Base-by-base conservation (phyloP, 2,888 invertebrate species). In the Caenorhabditis sp. region DNA sequence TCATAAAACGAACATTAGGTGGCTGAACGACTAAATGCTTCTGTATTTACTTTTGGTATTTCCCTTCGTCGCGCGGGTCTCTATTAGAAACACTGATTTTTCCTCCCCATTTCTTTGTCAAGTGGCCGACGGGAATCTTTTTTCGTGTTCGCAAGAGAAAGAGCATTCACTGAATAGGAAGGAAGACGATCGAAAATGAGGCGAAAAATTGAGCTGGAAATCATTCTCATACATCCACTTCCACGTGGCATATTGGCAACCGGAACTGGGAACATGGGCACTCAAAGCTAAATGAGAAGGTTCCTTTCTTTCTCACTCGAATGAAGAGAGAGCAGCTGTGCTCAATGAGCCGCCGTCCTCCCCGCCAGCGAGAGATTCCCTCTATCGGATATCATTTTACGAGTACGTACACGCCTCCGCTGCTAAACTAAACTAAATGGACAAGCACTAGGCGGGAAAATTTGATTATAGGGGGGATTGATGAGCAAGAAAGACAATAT, bases 21-120 rank as follows among this genome's bases (percentile, higher is more conserved):
- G 7, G 19, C 47, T 10, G 24, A 38, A 63, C 10, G 10, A 24
- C 1, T n/a, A 51, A 22, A 35, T 28, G 16, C 7, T 38, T 19
- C 35, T 56, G 35, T 73, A 61, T 73, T 73, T 61, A 73, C 73
- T 61, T 63, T 73, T 73, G 61, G 73, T 73, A 73, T 73, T 73
- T 63, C 73, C 73, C 58, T 44, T 44, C 44, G 2, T 5, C 44
- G 16, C 44, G 14, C 16, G 5, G 16, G 14, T n/a, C 44, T 44
- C 44, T 44, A 14, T n/a, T 41, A 44, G 44, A 10, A 44, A 14
- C 16, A 44, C 69, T 58, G 58, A 58, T 58, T 69, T 35, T n/a
- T 41, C n/a, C 26, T 41, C 19, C 7, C 54, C 31, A 59, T 59
- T 72, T 72, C 35, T 51, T 51, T 68, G 68, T 64, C 44, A 49